A percentile compares a stretch with the other conserved stretches of the same genome.
Conservation (phyloP, 2,797 vertebrate species). For the Squalus acanthias region DNA sequence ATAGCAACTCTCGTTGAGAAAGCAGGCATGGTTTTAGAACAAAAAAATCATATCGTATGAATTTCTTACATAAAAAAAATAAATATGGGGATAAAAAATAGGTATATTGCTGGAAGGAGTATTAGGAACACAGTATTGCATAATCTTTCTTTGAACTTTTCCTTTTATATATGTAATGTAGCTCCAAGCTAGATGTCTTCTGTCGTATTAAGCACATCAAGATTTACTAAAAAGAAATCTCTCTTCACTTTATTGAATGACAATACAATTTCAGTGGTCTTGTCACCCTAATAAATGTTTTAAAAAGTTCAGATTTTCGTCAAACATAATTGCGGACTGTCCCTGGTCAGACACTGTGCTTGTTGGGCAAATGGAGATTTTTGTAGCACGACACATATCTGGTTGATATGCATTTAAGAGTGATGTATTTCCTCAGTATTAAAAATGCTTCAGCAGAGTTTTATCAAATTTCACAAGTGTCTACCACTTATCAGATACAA, state of each 20-base stretch:
- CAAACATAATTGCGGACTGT: background rate
- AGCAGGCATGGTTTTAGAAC: background rate
- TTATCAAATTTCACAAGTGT: background rate
- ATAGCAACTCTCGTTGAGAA: background rate
- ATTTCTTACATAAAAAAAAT: background rate
- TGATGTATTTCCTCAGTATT: background rate
- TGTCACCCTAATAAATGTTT: background rate
- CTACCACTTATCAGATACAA: background rate
- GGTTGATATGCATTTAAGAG: background rate
- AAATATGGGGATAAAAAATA: background rate
- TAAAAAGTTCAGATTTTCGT: background rate
- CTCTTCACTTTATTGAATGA: background rate
- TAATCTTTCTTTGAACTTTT: background rate
- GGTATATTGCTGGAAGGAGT: background rate
- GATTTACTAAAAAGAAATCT: background rate
- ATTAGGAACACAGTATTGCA: background rate
- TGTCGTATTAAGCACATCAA: background rate
- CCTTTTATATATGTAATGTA: background rate
- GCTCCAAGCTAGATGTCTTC: background rate
- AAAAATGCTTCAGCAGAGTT: background rate
- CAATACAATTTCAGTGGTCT: background rate
- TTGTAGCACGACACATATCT: background rate
- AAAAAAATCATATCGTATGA: background rate
- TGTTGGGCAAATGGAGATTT: background rate
- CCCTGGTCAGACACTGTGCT: background rate